phyloP scores from a whole-genome alignment of 2,797 vertebrate species.

The Leptoclinus maculatus region DNA sequence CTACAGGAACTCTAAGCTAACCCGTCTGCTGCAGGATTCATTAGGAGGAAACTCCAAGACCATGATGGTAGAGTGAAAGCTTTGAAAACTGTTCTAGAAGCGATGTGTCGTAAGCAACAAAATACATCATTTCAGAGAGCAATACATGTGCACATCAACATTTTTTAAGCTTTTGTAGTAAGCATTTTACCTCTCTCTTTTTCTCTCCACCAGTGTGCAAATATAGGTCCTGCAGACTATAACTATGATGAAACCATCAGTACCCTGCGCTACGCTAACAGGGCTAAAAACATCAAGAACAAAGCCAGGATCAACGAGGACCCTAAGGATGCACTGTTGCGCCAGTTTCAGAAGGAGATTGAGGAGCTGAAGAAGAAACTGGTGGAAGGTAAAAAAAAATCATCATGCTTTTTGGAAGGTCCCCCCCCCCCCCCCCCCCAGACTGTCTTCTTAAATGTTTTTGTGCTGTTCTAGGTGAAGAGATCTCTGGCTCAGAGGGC shows the following conservation, averaged over 20 bases:
- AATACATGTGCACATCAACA: too few relatives aligned
- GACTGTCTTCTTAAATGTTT: neutral
- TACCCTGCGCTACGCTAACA: conserved; percentile 95
- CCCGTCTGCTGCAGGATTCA: conserved; percentile 96
- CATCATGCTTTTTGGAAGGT: neutral
- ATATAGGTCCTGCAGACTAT: conserved; percentile 98
- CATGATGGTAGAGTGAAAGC: conserved; percentile 92
- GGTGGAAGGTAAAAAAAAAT: conserved; percentile 87
- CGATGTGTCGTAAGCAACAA: neutral
- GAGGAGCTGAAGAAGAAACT: conserved; percentile 98
- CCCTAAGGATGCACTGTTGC: conserved; percentile 95
- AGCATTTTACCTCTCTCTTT: too few relatives aligned
- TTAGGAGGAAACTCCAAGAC: conserved; percentile 99
- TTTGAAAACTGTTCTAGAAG: neutral
- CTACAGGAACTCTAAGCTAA: conserved; percentile 98
- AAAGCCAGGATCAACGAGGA: conserved; percentile 99
- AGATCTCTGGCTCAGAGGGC: conserved; percentile 96
- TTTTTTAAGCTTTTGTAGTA: too few relatives aligned
- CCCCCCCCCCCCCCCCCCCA: neutral
- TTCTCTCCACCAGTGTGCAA: conserved; percentile 90
- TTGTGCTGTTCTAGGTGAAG: conserved; percentile 87
- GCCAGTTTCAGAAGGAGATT: conserved; percentile 99
- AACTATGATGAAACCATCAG: conserved; percentile 99
- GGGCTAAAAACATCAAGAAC: conserved; percentile 99
- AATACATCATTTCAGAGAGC: too few relatives aligned